These are phyloP conservation scores for Idaea straminata DNA, from an alignment of 2,888 invertebrate genomes.

Conservation along the genomic window DNA sequence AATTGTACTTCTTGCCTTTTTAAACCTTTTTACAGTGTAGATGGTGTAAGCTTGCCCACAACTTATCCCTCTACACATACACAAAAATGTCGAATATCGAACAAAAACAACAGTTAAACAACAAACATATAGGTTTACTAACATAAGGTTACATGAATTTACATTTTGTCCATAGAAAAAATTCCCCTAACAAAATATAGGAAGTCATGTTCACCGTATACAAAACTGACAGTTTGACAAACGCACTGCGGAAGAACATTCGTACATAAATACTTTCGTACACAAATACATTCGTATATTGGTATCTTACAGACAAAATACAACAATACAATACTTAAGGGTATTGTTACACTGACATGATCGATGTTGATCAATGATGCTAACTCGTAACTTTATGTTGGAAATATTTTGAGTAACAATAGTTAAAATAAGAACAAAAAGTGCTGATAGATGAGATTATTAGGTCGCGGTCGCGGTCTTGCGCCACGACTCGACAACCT, in stretches of 20 bases:
- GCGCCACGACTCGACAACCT: too few species aligned
- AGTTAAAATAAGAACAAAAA: not conserved
- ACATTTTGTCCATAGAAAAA: not conserved
- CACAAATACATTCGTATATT: not conserved
- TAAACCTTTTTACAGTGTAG: too few species aligned
- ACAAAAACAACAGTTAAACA: not conserved
- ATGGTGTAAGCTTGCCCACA: too few species aligned
- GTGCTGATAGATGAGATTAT: too few species aligned
- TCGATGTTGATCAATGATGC: not conserved
- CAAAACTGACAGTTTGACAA: slow-evolving; percentile 2
- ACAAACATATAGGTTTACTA: not conserved
- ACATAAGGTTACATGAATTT: not conserved
- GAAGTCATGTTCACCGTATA: not conserved
- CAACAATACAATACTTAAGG: not conserved
- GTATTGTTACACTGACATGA: not conserved
- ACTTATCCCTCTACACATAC: too few species aligned
- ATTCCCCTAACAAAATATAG: not conserved
- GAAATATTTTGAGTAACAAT: not conserved
- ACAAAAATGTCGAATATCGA: not conserved
- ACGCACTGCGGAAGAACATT: not conserved
- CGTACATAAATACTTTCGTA: not conserved
- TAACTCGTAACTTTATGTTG: not conserved
- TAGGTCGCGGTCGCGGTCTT: too few species aligned
- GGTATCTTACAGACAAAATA: not conserved
- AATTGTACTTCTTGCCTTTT: too few species aligned